A percentile compares a stretch with the other conserved stretches of the same genome.
phyloP scores from a whole-genome alignment of 1,140 invertebrate genomes.

The Conopomorpha cramerella region DNA sequence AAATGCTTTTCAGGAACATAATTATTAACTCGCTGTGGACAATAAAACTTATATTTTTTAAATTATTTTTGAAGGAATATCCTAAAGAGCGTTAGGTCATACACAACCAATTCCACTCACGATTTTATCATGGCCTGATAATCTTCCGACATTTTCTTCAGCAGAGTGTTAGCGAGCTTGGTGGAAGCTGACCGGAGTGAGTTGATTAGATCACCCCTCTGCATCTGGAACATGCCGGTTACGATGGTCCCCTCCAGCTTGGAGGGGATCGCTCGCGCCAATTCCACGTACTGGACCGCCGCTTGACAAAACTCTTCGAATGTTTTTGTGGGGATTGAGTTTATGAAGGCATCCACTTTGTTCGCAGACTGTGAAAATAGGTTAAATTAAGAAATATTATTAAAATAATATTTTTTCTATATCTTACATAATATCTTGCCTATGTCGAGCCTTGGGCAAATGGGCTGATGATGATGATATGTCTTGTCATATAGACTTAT shows the following conservation, averaged over 20 bases:
- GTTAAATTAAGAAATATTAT: constrained; percentile 2
- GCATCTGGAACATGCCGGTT: constrained; percentile 85
- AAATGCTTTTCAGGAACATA: no score
- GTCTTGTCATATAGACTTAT: constrained; percentile 1
- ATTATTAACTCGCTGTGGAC: constrained; percentile 86
- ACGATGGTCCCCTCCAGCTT: constrained; percentile 70
- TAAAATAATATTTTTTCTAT: neutral
- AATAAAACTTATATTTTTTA: constrained; percentile 56
- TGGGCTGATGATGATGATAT: neutral
- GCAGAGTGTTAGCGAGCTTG: constrained; percentile 70
- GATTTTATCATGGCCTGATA: constrained; percentile 79
- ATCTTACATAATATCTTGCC: neutral
- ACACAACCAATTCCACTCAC: constrained; percentile 64
- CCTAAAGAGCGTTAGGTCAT: no score
- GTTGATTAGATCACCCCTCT: constrained; percentile 79
- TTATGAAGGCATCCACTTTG: constrained; percentile 71
- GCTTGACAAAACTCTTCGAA: constrained; percentile 72
- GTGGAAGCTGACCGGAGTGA: constrained; percentile 71
- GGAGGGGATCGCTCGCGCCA: constrained; percentile 67
- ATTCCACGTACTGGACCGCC: constrained; percentile 68
- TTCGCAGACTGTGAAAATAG: constrained; percentile 51
- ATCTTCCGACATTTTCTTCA: constrained; percentile 75
- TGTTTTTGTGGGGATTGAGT: constrained; percentile 61
- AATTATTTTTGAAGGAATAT: neutral
- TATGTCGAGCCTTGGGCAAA: neutral